Percentiles rank a stretch among this genome's conserved stretches.
Evolutionary conservation across 1,140 invertebrate species (phyloP).

Genomic region (Formica exsecta): DNA sequence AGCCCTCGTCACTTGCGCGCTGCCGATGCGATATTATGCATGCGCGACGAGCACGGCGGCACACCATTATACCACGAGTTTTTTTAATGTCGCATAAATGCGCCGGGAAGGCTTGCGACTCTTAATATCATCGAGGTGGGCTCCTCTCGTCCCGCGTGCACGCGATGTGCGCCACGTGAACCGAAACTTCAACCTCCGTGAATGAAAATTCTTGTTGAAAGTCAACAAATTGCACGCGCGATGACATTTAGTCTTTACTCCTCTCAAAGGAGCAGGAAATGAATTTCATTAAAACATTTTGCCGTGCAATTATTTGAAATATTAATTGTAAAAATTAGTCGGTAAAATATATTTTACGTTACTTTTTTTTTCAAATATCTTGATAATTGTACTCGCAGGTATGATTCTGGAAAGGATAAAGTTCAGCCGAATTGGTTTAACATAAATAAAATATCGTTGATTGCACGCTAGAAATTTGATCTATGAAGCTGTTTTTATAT

Average conservation of each 20-base stretch:
- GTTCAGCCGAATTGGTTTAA: not conserved
- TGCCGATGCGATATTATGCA: constrained; percentile 69
- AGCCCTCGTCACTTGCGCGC: constrained; percentile 46
- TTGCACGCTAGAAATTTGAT: not conserved
- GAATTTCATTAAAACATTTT: not conserved
- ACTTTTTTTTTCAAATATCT: not conserved
- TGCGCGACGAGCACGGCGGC: constrained; percentile 61
- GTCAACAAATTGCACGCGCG: constrained; percentile 39
- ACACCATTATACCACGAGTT: constrained; percentile 65
- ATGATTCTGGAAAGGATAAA: not conserved
- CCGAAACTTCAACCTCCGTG: constrained; percentile 51
- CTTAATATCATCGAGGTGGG: constrained; percentile 64
- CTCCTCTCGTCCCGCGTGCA: not conserved
- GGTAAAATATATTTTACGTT: not conserved
- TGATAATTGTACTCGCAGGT: not conserved
- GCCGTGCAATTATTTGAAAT: constrained; percentile 22
- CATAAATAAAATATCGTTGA: not conserved
- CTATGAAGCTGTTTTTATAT: not conserved
- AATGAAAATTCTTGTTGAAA: constrained; percentile 46
- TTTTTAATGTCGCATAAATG: constrained; percentile 73
- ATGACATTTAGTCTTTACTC: not conserved
- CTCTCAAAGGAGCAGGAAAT: not conserved
- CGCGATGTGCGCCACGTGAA: constrained; percentile 45
- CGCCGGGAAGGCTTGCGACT: constrained; percentile 39
- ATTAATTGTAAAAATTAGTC: not conserved